A percentile compares a stretch with the other conserved stretches of the same genome.
Evolutionary conservation across 2,113 vertebrate genomes (phyloP).

Genomic region (Himantopus leucocephalus): DNA sequence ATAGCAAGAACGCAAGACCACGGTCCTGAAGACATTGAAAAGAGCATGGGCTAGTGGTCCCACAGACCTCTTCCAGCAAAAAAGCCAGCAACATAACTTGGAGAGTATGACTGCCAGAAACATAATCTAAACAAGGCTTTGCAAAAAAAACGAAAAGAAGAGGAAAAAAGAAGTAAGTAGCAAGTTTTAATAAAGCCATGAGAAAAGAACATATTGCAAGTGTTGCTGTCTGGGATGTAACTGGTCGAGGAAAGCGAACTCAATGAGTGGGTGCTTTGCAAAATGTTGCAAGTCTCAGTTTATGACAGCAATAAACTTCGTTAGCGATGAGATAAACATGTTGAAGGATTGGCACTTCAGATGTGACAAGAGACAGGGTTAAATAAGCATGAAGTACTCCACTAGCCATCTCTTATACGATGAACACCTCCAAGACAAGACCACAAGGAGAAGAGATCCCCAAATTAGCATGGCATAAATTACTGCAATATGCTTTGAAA

Average conservation of each 20-base stretch:
- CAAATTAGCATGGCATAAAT: background rate
- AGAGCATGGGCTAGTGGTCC: background rate
- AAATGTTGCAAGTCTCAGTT: slow-evolving; percentile 35
- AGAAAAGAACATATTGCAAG: slow-evolving; percentile 57
- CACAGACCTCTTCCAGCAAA: background rate
- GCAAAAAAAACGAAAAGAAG: no score
- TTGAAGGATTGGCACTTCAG: slow-evolving; percentile 44
- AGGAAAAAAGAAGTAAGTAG: background rate
- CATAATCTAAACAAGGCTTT: background rate
- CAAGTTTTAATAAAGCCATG: slow-evolving; percentile 1
- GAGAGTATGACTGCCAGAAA: background rate
- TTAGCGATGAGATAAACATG: slow-evolving; percentile 16
- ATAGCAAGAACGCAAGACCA: background rate
- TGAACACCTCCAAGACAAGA: background rate
- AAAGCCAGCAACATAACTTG: background rate
- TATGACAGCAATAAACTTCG: slow-evolving; percentile 51
- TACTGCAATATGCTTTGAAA: background rate
- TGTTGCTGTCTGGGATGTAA: slow-evolving; percentile 29
- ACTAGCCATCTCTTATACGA: background rate
- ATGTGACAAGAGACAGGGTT: slow-evolving; percentile 18
- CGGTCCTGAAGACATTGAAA: background rate
- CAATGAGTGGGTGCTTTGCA: slow-evolving; percentile 54
- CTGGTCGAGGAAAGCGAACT: slow-evolving; percentile 1
- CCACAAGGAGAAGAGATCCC: background rate
- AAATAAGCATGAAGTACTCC: background rate